These are phyloP conservation scores for Lycodopsis pacificus DNA, from an alignment of 2,797 vertebrate species.

Conservation along the genomic window DNA sequence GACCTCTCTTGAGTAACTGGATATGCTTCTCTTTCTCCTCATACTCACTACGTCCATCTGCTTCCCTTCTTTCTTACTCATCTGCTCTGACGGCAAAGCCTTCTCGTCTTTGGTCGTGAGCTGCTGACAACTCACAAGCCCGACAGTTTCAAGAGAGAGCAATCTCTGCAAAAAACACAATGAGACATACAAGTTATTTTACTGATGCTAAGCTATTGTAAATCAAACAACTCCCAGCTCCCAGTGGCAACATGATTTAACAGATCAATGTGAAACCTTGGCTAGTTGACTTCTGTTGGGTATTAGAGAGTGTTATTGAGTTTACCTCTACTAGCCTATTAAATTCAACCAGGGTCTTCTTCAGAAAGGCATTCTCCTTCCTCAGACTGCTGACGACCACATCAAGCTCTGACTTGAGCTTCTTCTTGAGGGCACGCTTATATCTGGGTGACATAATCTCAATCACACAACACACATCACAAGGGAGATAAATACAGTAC, in stretches of 20 bases:
- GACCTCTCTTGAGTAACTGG: constrained; percentile 77
- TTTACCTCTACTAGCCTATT: constrained; percentile 85
- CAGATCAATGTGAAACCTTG: background rate
- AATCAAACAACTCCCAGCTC: background rate
- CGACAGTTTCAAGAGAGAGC: constrained; percentile 82
- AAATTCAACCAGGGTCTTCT: constrained; percentile 70
- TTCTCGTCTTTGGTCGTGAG: constrained; percentile 80
- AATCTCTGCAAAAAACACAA: constrained; percentile 84
- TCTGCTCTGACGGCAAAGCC: constrained; percentile 76
- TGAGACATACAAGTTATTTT: background rate
- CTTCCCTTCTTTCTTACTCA: constrained; percentile 59
- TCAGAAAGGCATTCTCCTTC: constrained; percentile 77
- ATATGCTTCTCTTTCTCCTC: constrained; percentile 66
- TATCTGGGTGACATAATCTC: constrained; percentile 54
- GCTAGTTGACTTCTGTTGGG: background rate
- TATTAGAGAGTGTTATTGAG: background rate
- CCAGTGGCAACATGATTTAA: background rate
- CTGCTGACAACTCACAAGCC: constrained; percentile 73
- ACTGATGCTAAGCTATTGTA: background rate
- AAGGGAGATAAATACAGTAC: background rate
- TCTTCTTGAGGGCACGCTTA: constrained; percentile 32
- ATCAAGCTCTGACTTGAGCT: constrained; percentile 44
- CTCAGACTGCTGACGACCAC: constrained; percentile 66
- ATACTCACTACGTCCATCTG: constrained; percentile 64
- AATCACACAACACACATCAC: background rate